Percentiles rank a stretch among this genome's conserved stretches.
phyloP scores from a whole-genome alignment of 1,140 invertebrate genomes.

The Calephelis virginiensis region DNA sequence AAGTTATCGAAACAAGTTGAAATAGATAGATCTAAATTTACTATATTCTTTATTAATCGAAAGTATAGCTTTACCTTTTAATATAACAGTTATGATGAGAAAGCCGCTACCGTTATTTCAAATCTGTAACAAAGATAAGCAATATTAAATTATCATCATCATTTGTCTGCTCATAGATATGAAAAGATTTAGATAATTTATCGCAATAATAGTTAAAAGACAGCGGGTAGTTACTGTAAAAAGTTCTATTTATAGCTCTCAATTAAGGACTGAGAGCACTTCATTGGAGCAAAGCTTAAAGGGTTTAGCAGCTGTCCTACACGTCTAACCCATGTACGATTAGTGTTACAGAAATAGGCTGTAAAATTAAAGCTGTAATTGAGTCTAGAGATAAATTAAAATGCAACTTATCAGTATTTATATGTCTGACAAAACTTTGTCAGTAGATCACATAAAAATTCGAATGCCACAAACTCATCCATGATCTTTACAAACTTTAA shows the following conservation, averaged over 20 bases:
- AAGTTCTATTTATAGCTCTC: constrained; percentile 18
- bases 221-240: constrained; percentile 1
- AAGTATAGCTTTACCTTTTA: neutral
- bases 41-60: neutral
- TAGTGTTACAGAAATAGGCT: neutral
- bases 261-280: constrained; percentile 14
- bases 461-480: too few species aligned
- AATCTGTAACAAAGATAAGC: constrained; percentile 7
- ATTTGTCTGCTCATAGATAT: too few species aligned
- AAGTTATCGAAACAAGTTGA: too few species aligned
- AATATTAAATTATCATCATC: too few species aligned
- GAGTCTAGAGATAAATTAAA: neutral
- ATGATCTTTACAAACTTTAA: too few species aligned
- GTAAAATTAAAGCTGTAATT: neutral
- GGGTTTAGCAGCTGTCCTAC: constrained; percentile 7
- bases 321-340: neutral
- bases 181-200: too few species aligned
- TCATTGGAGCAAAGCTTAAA: constrained; percentile 14
- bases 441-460: too few species aligned
- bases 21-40: too few species aligned
- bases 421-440: too few species aligned
- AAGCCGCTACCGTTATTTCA: neutral
- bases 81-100: constrained; percentile 1
- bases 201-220: neutral
- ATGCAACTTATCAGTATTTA: too few species aligned